Evolutionary conservation across 2,113 vertebrate species (phyloP), one percentile per base, ranked within the genome.

Genomic region (Salvelinus alpinus): DNA sequence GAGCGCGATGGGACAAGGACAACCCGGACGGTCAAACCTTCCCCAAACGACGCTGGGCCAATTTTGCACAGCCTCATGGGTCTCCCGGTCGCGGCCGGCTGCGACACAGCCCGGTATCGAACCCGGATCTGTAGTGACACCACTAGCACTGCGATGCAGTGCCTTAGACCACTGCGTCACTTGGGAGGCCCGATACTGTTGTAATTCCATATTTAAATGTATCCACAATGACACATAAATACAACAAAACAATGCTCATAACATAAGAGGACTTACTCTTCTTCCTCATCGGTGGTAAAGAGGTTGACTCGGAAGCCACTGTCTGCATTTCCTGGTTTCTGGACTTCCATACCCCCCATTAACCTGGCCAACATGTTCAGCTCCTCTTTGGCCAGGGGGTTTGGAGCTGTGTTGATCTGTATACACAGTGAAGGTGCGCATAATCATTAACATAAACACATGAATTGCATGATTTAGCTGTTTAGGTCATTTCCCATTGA

Each of bases 331-430:
- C 88, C 70, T 2, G 93, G 66, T 83, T 94, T 96, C 85, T 95
- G 93, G 72, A 94, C 75, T 47, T 97, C 96, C 87, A 98, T 84
- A 12, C 95, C 94, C 82, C 98, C 97, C 93, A 99, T 95, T 68
- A 99, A 92, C 83, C 91, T 93, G 81, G 97, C 97, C 88, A 99
- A 87, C 34, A 99, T 90, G 82, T 99, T 97, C 79, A 99, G 92
- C 73, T 99, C 98, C 90, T 99, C 97, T 91, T 99, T 99, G 73
- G 96, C 98, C 44, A 99, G 90, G 34, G 96, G 96, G 84, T 96
- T 99, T n/a, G 97, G 96, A 77, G 86, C 85, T 48, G 91, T 62
- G 71, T 89, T 96, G 84, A 97, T 96, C 98, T 99, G 67, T 54
- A 76, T 48, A 79, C 22, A 18, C 11, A 74, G 68, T 0, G 6